Evolutionary conservation across 2,888 invertebrate species (phyloP), one percentile per base, ranked within the genome.

Genomic region (Zelleria hepariella): DNA sequence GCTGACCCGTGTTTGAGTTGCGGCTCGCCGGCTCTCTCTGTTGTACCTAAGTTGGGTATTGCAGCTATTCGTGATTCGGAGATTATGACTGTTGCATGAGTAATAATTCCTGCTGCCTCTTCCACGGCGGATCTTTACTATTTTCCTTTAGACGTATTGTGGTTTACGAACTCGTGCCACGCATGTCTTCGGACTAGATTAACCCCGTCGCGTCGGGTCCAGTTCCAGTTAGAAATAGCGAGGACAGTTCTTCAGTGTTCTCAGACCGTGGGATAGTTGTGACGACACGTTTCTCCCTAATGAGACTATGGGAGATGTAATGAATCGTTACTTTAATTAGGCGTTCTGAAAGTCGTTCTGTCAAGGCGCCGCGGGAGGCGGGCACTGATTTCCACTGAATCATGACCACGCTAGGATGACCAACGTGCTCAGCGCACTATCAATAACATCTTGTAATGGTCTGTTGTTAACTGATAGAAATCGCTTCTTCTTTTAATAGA

Each of bases 1-100:
- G 64, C 66, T 64, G 73, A 70, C 70, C 74, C 73, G 64, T 82
- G 75, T 83, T 82, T 82, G 79, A 72, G 65, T 66, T 68, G 62
- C 67, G 67, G 75, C 71, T 53, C 23, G 54, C 25, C 24, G 10
- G 54, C 18, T 26, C 54, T 15, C 32, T 15, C 32, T 42, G n/a
- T n/a, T n/a, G n/a, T 42, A 15, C 32, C 2, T 15, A 23, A 10
- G 56, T 8, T 21, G 57, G 24, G 57, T n/a, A 47, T 32, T 55
- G 27, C 27, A 21, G 32, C 55, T 32, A 54, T 18, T 55, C 32
- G 55, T 32, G 55, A 55, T 55, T 4, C 32, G 15, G n/a, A 55
- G 55, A 55, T 27, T 53, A 53, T 53, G 25, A 23, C 23, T n/a
- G 15, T 25, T 53, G 53, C 21, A 42, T 15, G 32, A 15, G 32